phyloP scores from a whole-genome alignment of 2,113 vertebrate species.

The Pedetes capensis region DNA sequence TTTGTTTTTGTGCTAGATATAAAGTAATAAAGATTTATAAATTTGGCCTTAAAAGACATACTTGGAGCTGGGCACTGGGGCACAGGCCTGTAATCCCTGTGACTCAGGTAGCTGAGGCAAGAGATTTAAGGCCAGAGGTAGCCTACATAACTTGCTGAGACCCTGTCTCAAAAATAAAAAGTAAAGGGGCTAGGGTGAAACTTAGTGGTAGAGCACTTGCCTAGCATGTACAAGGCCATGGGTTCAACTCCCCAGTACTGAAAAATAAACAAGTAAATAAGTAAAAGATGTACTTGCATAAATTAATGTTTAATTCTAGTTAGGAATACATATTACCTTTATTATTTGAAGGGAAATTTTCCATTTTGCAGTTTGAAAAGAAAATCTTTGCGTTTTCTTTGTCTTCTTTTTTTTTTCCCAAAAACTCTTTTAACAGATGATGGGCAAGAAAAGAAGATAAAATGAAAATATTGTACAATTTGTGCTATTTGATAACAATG shows the following conservation, averaged over 20 bases:
- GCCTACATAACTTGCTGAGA: too few species aligned
- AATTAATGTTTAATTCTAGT: background rate
- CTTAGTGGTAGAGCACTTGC: too few species aligned
- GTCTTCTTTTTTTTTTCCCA: background rate
- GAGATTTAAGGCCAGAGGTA: too few species aligned
- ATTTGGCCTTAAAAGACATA: background rate
- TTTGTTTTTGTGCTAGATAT: background rate
- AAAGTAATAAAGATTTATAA: background rate
- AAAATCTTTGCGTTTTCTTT: background rate
- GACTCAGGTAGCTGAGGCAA: too few species aligned
- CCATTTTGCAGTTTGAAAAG: background rate
- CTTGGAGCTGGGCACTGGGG: too few species aligned
- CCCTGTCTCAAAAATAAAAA: too few species aligned
- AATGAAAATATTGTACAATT: conserved; percentile 8
- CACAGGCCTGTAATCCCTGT: too few species aligned
- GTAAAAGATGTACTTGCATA: background rate
- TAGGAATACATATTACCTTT: background rate
- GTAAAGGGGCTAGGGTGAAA: too few species aligned
- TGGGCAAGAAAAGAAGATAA: background rate
- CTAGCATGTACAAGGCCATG: too few species aligned
- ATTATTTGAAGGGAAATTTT: conserved; percentile 33
- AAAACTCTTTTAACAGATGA: background rate
- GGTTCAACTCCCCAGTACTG: too few species aligned
- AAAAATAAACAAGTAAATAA: too few species aligned
- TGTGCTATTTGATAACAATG: background rate